Evolutionary conservation across 1,140 invertebrate species (phyloP).

Genomic region (Drosophila seguyi): DNA sequence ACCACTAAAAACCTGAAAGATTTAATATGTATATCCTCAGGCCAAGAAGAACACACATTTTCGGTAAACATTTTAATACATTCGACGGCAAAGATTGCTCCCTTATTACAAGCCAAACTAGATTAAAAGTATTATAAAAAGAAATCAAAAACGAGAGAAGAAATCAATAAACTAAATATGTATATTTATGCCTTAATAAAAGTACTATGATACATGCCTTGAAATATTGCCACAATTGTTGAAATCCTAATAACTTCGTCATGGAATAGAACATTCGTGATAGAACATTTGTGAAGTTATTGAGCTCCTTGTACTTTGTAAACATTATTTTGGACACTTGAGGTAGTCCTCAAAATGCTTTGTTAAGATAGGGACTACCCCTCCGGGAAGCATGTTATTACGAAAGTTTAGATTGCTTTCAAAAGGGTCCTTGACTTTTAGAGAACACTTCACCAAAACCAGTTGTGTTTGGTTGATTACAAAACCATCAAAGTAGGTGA

Average conservation of each 20-base stretch:
- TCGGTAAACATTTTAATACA: slow-evolving; percentile 21
- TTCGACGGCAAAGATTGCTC: slow-evolving; percentile 10
- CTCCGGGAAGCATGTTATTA: background rate
- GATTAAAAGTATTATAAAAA: slow-evolving; percentile 39
- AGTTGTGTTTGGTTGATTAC: slow-evolving; percentile 1
- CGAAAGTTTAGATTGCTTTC: background rate
- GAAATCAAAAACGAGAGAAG: background rate
- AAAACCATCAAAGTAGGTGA: slow-evolving; percentile 14
- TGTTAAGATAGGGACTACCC: slow-evolving; percentile 17
- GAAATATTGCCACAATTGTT: background rate
- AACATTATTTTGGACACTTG: slow-evolving; percentile 4
- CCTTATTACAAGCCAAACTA: slow-evolving; percentile 36
- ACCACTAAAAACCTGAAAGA: slow-evolving; percentile 11
- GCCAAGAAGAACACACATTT: background rate
- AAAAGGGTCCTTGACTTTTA: slow-evolving; percentile 21
- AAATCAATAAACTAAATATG: slow-evolving; percentile 21
- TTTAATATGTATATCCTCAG: slow-evolving; percentile 3
- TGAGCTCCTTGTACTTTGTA: background rate
- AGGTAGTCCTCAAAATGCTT: slow-evolving; percentile 11
- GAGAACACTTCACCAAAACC: background rate
- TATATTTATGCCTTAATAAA: slow-evolving; percentile 36
- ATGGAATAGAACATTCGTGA: no score
- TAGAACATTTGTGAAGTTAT: no score
- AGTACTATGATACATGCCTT: background rate
- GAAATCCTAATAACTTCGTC: background rate